Evolutionary conservation across 2,797 vertebrate species (phyloP).

Genomic region (Miichthys miiuy): DNA sequence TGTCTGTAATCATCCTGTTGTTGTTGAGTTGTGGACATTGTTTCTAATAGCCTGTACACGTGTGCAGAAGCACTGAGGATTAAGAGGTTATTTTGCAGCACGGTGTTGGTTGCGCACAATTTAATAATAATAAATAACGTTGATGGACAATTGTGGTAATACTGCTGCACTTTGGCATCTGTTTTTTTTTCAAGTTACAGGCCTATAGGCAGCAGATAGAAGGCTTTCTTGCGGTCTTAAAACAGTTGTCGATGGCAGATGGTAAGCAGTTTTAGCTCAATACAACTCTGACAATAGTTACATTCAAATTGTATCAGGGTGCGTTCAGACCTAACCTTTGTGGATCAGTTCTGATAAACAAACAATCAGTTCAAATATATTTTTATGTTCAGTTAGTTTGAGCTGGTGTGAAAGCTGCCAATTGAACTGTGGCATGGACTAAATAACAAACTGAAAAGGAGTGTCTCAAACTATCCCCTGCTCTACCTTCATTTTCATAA

Average conservation of each 20-base stretch:
- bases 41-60: neutral
- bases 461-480: too few relatives aligned
- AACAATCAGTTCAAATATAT: neutral
- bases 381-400: neutral
- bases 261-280: neutral
- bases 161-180: neutral
- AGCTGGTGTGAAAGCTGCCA: neutral
- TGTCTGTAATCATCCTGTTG: neutral
- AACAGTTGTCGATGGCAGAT: neutral
- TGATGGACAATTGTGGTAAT: neutral
- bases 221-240: neutral
- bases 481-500: neutral
- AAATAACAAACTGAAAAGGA: neutral
- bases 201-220: neutral
- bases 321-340: too few relatives aligned
- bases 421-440: neutral
- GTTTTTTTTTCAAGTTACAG: neutral
- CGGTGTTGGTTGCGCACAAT: neutral
- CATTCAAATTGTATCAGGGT: neutral
- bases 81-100: neutral
- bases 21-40: neutral
- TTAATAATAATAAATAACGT: neutral
- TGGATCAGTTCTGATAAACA: too few relatives aligned
- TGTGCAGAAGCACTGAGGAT: neutral
- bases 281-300: too few relatives aligned